A percentile compares a stretch with the other conserved stretches of the same genome.
Evolutionary conservation across 2,797 vertebrate species (phyloP).

Genomic region (Paratrypauchen microcephalus): DNA sequence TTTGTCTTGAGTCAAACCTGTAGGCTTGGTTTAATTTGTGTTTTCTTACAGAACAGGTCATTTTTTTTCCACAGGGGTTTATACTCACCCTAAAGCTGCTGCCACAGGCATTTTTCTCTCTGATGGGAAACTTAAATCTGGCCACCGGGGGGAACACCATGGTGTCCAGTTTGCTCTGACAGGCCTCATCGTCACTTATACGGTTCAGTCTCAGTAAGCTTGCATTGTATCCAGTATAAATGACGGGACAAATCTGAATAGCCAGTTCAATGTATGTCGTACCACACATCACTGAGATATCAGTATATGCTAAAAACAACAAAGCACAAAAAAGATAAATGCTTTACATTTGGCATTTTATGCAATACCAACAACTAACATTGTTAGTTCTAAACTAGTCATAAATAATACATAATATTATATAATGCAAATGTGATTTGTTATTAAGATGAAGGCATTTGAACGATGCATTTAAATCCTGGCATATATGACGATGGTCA

Average conservation of each 20-base stretch:
- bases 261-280: constrained; percentile 68
- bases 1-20: not conserved
- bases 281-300: constrained; percentile 71
- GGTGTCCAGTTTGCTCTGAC: constrained; percentile 62
- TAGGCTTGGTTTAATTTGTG: not conserved
- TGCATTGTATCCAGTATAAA: constrained; percentile 74
- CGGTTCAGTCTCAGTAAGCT: constrained; percentile 70
- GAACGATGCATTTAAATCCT: not conserved
- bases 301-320: constrained; percentile 65
- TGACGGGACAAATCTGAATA: constrained; percentile 69
- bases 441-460: not conserved
- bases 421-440: not conserved
- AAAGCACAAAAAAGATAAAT: not conserved
- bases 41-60: not conserved
- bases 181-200: constrained; percentile 35
- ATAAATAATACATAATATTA: not conserved
- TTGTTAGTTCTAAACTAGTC: not conserved
- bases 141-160: constrained; percentile 59
- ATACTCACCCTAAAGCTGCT: constrained; percentile 71
- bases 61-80: constrained; percentile 1
- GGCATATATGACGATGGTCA: not conserved
- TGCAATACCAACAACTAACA: not conserved
- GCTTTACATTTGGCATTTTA: not conserved
- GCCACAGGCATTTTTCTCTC: constrained; percentile 65
- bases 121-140: constrained; percentile 74